These are phyloP conservation scores for Aurelia aurita DNA, from an alignment of 30 jellyfish, hydroid and myxozoan species.

Conservation along the genomic window DNA sequence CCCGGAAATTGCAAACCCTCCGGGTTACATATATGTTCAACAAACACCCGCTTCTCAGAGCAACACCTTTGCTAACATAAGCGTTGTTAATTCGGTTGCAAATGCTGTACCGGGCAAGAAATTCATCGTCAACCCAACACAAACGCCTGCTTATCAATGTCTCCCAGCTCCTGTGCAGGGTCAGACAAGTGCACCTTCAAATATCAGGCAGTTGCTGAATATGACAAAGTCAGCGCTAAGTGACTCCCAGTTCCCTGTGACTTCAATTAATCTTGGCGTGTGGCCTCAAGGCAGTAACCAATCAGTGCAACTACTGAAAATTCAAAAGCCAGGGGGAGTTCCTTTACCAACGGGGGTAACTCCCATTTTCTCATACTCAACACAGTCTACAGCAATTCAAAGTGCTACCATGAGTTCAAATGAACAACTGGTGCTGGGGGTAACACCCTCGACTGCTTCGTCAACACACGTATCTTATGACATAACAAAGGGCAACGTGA, in stretches of 20 bases:
- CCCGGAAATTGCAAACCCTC: conserved; percentile 28
- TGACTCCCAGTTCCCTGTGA: conserved; percentile 43
- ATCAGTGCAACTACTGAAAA: conserved; percentile 14
- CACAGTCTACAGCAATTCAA: not conserved
- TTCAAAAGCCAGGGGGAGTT: conserved; percentile 1
- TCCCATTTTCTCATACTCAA: not conserved
- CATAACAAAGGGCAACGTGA: not conserved
- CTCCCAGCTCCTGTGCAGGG: conserved; percentile 7
- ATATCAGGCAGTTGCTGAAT: conserved; percentile 56
- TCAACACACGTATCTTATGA: not conserved
- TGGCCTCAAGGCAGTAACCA: conserved; percentile 39
- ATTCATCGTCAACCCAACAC: not conserved
- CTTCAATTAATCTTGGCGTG: conserved; percentile 20
- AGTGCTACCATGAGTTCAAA: not conserved
- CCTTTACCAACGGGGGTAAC: not conserved
- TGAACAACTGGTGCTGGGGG: not conserved
- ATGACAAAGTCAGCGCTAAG: conserved; percentile 49
- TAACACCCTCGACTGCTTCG: not conserved
- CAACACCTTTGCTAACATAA: not conserved
- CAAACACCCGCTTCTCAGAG: conserved; percentile 7
- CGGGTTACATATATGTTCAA: conserved; percentile 43
- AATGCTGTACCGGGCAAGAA: not conserved
- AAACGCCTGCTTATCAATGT: not conserved
- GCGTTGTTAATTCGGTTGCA: conserved; percentile 3
- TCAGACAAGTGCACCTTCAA: conserved; percentile 25